Base-by-base conservation (phyloP, 2,797 vertebrate genomes). In the Brotula barbata region DNA sequence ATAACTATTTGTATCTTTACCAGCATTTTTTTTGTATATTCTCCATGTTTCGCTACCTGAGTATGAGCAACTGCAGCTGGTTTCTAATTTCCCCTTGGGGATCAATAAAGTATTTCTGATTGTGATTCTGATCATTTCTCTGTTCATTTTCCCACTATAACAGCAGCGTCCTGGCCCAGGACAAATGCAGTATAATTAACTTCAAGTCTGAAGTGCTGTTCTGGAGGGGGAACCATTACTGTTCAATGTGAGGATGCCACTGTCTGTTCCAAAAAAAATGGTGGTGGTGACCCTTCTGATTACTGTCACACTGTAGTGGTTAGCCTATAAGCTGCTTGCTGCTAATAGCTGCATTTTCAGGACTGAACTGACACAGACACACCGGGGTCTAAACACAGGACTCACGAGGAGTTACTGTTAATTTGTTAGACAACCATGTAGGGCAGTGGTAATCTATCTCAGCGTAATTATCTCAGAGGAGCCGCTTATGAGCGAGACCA, bases 261-360 rank as follows among this genome's bases (percentile, higher is more conserved):
- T 6, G 40, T 46, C 20, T 6, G 48, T 45, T 65, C 39, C 43
- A 62, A 31, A 43, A 21, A 57, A 23, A 65, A 71, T 73, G 48
- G 44, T 61, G 34, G 39, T 36, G 39, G 48, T 60, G 49, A 76
- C 65, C 51, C 67, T 37, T 40, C 52, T 59, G 67, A 73, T 64
- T 36, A 58, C 19, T 14, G 60, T 56, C 49, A 62, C 36, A 54
- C 40, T 42, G 55, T 21, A 52, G 37, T 46, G 44, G 28, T 22
- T 56, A 40, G 65, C 63, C n/a, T 74, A 66, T 52, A 47, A 43
- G 34, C 19, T 7, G 14, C 23, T 1, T 49, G 57, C 76, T 43
- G 56, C 65, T 67, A 77, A 77, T 63, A 71, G 68, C 71, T 65
- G 71, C 57, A 66, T 72, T 66, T 63, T 37, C 59, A 39, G 34